Base-by-base conservation (phyloP, 2,113 vertebrate species). In the Neogale vison region DNA sequence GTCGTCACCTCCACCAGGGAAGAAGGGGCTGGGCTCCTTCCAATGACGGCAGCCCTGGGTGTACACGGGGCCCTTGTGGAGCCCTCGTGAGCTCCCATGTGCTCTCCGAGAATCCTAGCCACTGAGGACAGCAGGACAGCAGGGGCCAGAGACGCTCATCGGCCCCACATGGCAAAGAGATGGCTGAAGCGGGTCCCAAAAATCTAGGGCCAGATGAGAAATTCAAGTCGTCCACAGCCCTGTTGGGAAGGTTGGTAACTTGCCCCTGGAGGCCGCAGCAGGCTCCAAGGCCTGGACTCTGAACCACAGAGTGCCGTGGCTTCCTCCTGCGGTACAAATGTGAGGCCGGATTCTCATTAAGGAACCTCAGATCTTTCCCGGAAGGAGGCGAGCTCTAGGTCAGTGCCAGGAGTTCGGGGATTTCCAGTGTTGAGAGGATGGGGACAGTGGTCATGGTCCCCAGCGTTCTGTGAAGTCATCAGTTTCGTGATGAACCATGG, bases 21-120 rank as follows among this genome's bases (percentile, higher is more conserved):
- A 14, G 21, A 36, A 45, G 55, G 29, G 47, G 61, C 67, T 8
- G 7, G 36, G 2, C 52, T 52, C 65, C 69, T 65, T 34, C 88
- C 11, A 42, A 36, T 3, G 45, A 65, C 34, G 42, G 90, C 1
- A 5, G 31, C 8, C 23, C 26, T 10, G 0, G 36, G n/a, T 6
- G 3, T 1, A 11, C 17, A 0, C 0, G 1, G 59, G 26, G 79
- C 34, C 23, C 72, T 21, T 1, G 21, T 10, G 57, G 59, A 14
- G 79, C 34, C 24, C 74, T 24, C 1, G 26, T 10, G 63, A 74
- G 24, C 2, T 47, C 76, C 82, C 1, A 0, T 0, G 36, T 4
- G 29, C 67, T 20, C 86, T 55, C 13, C 0, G 45, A 83, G 79
- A 71, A 29, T 52, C 74, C 84, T n/a, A 52, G 0, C 26, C 57